Base-by-base conservation (phyloP, 2,113 vertebrate genomes). In the Psammodynastes pulverulentus region DNA sequence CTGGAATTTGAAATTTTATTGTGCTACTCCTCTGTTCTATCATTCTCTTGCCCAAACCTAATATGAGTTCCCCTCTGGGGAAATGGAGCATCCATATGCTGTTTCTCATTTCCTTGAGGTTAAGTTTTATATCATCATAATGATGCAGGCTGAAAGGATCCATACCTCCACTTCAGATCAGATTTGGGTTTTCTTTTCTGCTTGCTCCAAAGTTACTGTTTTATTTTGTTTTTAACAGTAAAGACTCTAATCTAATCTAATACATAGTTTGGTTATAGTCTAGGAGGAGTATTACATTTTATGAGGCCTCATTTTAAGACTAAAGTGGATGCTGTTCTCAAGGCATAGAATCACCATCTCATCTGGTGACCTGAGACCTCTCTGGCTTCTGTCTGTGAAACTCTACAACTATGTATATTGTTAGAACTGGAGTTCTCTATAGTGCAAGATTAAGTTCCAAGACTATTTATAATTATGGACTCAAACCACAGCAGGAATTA, bases 401-500 rank as follows among this genome's bases (percentile, higher is more conserved):
- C 10, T 56, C 45, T 9, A 46, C 39, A 91, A 43, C 72, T 45
- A 21, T 91, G n/a, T 86, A 34, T 72, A 90, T 90, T 51, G 24
- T 87, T 52, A 91, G 34, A 62, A 91, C 3, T 88, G 49, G 67
- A 89, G 51, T 84, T 49, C 39, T 43, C 10, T 54, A 43, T 19
- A 17, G 24, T 52, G 5, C 56, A 72, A 87, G 8, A 21, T 29
- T 62, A 39, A 39, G n/a, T 56, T 72, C 15, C 46, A 52, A 52
- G 23, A 52, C 46, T 10, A 0, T 72, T 52, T 45, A 79, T 88
- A 52, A 92, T 88, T 79, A 92, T 79, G 13, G 48, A 51, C 86
- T 92, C 48, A 88, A 72, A 49, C 49, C 86, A 62, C 85, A 88
- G 48, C 86, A 92, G 49, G 58, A 92, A 92, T 86, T 72, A 72